Evolutionary conservation across 2,888 invertebrate species (phyloP).

Genomic region (Embidobia sp.): DNA sequence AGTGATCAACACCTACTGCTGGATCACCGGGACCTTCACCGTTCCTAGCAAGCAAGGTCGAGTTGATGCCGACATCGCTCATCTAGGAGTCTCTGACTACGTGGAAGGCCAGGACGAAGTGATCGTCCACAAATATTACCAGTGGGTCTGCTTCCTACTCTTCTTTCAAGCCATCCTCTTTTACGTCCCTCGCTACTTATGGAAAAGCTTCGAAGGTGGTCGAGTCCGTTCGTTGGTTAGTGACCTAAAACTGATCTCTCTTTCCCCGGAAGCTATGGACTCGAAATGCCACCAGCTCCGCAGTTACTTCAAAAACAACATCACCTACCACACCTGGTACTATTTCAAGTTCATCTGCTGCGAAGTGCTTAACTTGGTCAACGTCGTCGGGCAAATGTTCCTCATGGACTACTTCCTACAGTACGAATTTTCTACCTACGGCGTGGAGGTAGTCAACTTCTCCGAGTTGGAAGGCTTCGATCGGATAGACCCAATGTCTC

Average conservation of each 20-base stretch:
- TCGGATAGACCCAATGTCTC: conserved; percentile 83
- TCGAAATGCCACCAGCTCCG: conserved; percentile 92
- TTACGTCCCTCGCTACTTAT: conserved; percentile 94
- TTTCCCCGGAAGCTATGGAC: conserved; percentile 70
- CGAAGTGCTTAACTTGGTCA: conserved; percentile 93
- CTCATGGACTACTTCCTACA: conserved; percentile 95
- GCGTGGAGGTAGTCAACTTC: conserved; percentile 92
- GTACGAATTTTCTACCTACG: conserved; percentile 95
- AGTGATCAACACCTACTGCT: conserved; percentile 92
- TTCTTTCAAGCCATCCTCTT: conserved; percentile 96
- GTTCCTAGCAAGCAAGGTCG: conserved; percentile 91
- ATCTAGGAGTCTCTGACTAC: conserved; percentile 83
- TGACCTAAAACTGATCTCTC: background rate
- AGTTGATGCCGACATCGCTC: conserved; percentile 85
- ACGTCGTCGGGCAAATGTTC: conserved; percentile 94
- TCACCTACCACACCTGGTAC: conserved; percentile 94
- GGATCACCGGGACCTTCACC: conserved; percentile 86
- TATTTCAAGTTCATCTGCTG: conserved; percentile 94
- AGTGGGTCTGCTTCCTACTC: conserved; percentile 96
- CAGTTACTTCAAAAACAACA: conserved; percentile 89
- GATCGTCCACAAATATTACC: conserved; percentile 86
- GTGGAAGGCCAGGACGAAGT: background rate
- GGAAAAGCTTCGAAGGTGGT: conserved; percentile 97
- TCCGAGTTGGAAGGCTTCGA: conserved; percentile 95
- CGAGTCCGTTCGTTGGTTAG: conserved; percentile 77